These are phyloP conservation scores for Mellivora capensis DNA, from an alignment of 2,113 vertebrate genomes.

Conservation along the genomic window DNA sequence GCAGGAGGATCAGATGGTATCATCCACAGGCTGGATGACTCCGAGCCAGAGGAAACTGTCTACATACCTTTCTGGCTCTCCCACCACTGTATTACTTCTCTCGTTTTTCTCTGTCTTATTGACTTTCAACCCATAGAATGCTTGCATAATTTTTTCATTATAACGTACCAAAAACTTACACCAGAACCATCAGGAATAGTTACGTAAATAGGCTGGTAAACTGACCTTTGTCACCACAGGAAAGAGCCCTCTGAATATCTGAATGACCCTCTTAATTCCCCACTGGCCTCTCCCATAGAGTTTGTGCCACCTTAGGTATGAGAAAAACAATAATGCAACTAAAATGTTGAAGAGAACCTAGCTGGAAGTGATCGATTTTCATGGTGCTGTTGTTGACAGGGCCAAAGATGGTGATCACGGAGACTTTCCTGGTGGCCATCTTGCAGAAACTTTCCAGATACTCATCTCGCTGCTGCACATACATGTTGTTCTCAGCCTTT, in stretches of 20 bases:
- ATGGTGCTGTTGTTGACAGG: slow-evolving; percentile 94
- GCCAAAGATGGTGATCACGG: slow-evolving; percentile 96
- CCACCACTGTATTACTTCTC: neutral
- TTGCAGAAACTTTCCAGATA: slow-evolving; percentile 99
- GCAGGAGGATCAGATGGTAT: neutral
- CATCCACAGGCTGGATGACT: neutral
- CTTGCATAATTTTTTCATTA: slow-evolving; percentile 36
- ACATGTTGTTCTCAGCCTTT: slow-evolving; percentile 91
- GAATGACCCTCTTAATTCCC: neutral
- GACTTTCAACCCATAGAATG: slow-evolving; percentile 20
- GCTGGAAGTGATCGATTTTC: slow-evolving; percentile 99
- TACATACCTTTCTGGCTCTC: neutral
- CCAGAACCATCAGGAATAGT: slow-evolving; percentile 6
- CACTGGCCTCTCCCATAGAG: neutral
- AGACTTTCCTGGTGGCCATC: slow-evolving; percentile 96
- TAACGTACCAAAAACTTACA: slow-evolving; percentile 43
- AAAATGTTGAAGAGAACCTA: slow-evolving; percentile 84
- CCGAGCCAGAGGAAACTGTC: neutral
- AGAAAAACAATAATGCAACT: slow-evolving; percentile 17
- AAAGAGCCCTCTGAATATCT: slow-evolving; percentile 2
- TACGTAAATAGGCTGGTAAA: neutral
- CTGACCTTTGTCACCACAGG: neutral
- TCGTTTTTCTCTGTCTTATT: slow-evolving; percentile 18
- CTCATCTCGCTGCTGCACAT: slow-evolving; percentile 94
- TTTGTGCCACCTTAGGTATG: neutral